Evolutionary conservation across 2,888 invertebrate species (phyloP), one percentile per base, ranked within the genome.

Genomic region (Rhamnusium bicolor): DNA sequence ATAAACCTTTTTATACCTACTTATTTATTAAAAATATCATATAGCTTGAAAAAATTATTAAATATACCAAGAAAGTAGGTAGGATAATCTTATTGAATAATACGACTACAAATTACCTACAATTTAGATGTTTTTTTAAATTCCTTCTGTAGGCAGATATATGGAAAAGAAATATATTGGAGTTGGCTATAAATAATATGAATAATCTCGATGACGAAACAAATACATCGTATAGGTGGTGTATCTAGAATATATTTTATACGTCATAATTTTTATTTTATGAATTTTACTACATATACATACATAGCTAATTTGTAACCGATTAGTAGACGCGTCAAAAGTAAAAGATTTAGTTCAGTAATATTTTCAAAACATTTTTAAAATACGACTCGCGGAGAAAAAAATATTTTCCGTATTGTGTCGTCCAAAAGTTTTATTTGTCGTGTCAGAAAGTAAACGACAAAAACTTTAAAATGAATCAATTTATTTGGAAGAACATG

Each of bases 391-490:
- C n/a, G n/a, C n/a, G n/a, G n/a, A n/a, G n/a, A n/a, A n/a, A n/a
- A n/a, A n/a, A n/a, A n/a, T n/a, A 24, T 63, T 63, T 24, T 24
- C 21, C 40, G 12, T 40, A 7, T 24, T 24, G 46, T 14, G n/a
- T 10, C 14, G 10, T 24, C 14, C 32, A 27, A 19, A 21, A 68
- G n/a, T 40, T 68, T 58, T 14, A 46, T 27, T 47, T 29, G 56
- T 47, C 21, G 68, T 7, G 24, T 16, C 24, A 62, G 51, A 40
- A 29, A 58, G 68, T 27, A n/a, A 19, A 16, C 16, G 47, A 24
- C 58, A 68, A 56, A 68, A 68, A 68, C 58, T 68, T 68, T 21
- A 56, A 56, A 68, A 47, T 47, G 56, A 61, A 70, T 62, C 61
- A 51, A 53, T 51, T 62, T 27, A 29, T 51, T 61, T 18, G 51